Conservation (phyloP, 2,888 invertebrate genomes). For the Eupithecia centaureata region DNA sequence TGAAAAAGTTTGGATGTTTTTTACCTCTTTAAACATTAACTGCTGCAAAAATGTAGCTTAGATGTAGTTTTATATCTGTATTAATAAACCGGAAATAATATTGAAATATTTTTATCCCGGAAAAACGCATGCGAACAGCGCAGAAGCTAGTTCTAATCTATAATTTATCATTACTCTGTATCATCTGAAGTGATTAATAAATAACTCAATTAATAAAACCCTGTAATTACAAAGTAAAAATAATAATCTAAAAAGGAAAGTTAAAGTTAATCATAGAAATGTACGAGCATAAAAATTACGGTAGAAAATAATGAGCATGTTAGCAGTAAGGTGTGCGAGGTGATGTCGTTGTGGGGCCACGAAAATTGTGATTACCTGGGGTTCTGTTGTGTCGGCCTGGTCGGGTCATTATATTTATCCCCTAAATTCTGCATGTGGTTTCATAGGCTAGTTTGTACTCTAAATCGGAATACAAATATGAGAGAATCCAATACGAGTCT, state of each 20-base stretch:
- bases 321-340: conserved; percentile 69
- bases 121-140: too few relatives aligned
- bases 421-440: too few relatives aligned
- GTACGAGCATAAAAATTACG: conserved; percentile 57
- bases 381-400: not conserved
- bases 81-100: too few relatives aligned
- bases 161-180: conserved; percentile 5
- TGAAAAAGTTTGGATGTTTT: too few relatives aligned
- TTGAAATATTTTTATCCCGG: too few relatives aligned
- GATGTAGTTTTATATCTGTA: not conserved
- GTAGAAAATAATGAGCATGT: conserved; percentile 78
- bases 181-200: conserved; percentile 36
- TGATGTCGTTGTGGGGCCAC: conserved; percentile 54
- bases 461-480: too few relatives aligned
- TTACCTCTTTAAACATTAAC: too few relatives aligned
- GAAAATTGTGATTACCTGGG: conserved; percentile 40
- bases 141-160: not conserved
- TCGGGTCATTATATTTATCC: not conserved
- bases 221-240: conserved; percentile 76
- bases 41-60: not conserved
- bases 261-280: conserved; percentile 71
- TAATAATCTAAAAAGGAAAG: conserved; percentile 80
- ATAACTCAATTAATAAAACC: conserved; percentile 73
- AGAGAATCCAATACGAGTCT: too few relatives aligned
- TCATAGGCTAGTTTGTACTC: too few relatives aligned